Conservation (phyloP, 2,113 vertebrate species). For the Dasyornis broadbenti region DNA sequence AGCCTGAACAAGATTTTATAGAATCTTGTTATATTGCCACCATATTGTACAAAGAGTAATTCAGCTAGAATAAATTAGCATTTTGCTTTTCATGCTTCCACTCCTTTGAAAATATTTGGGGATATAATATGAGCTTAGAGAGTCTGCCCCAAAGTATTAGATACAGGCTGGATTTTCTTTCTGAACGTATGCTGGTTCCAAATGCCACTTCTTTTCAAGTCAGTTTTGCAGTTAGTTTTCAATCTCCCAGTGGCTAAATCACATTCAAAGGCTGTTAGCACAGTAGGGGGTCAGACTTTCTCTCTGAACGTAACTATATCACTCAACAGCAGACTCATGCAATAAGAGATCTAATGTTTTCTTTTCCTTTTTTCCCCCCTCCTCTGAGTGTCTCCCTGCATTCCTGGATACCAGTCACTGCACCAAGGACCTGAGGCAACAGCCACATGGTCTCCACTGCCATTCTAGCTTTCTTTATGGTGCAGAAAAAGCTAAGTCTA, state of each 20-base stretch:
- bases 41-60: slow-evolving; percentile 16
- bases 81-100: slow-evolving; percentile 37
- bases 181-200: slow-evolving; percentile 46
- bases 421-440: slow-evolving; percentile 44
- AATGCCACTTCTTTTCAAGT: slow-evolving; percentile 62
- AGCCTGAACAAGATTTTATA: background rate
- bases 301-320: slow-evolving; percentile 61
- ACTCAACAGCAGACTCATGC: slow-evolving; percentile 67
- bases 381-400: slow-evolving; percentile 38
- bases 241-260: slow-evolving; percentile 55
- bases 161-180: slow-evolving; percentile 50
- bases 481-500: background rate
- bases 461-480: background rate
- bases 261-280: slow-evolving; percentile 65
- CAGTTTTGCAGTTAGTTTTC: slow-evolving; percentile 59
- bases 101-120: slow-evolving; percentile 57
- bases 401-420: slow-evolving; percentile 53
- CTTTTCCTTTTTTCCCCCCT: slow-evolving; percentile 1
- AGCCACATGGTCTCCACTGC: slow-evolving; percentile 9
- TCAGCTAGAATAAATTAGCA: slow-evolving; percentile 56
- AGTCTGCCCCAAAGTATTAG: slow-evolving; percentile 29
- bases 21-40: slow-evolving; percentile 10
- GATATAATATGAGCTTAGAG: slow-evolving; percentile 33
- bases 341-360: slow-evolving; percentile 56
- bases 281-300: slow-evolving; percentile 56